These are phyloP conservation scores for Clistopyga incitator DNA, from an alignment of 2,888 invertebrate genomes.

Conservation along the genomic window DNA sequence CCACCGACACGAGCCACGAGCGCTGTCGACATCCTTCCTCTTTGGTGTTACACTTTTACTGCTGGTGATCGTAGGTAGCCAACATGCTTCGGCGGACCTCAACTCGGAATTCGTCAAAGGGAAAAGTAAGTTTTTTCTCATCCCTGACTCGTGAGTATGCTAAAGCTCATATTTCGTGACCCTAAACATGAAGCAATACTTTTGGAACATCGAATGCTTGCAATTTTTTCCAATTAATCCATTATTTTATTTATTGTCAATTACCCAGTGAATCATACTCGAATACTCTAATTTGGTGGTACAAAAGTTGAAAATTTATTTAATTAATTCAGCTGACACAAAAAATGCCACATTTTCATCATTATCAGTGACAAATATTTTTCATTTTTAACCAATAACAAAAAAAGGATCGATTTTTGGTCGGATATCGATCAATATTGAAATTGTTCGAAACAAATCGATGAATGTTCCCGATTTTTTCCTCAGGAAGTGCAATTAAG, in stretches of 20 bases:
- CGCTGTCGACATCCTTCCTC: constrained; percentile 77
- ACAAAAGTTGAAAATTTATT: too few relatives aligned
- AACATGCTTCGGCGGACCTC: constrained; percentile 79
- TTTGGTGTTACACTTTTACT: constrained; percentile 75
- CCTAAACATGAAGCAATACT: constrained; percentile 50
- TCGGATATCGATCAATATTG: too few relatives aligned
- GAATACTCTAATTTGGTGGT: too few relatives aligned
- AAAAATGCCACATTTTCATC: too few relatives aligned
- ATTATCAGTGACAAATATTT: too few relatives aligned
- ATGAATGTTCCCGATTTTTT: too few relatives aligned
- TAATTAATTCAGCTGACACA: too few relatives aligned
- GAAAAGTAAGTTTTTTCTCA: constrained; percentile 88
- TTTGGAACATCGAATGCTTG: constrained; percentile 57
- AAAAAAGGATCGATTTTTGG: too few relatives aligned
- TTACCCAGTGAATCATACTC: neutral
- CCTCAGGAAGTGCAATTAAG: too few relatives aligned
- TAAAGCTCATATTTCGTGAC: constrained; percentile 17
- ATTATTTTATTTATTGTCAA: neutral
- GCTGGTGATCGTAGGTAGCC: constrained; percentile 75
- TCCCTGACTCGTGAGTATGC: constrained; percentile 30
- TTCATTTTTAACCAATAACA: too few relatives aligned
- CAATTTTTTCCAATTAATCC: neutral
- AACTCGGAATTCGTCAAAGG: constrained; percentile 91
- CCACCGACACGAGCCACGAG: constrained; percentile 80
- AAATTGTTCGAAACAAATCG: too few relatives aligned